A percentile compares a stretch with the other conserved stretches of the same genome.
phyloP scores from a whole-genome alignment of 2,113 vertebrate genomes.

The Otocyon megalotis region DNA sequence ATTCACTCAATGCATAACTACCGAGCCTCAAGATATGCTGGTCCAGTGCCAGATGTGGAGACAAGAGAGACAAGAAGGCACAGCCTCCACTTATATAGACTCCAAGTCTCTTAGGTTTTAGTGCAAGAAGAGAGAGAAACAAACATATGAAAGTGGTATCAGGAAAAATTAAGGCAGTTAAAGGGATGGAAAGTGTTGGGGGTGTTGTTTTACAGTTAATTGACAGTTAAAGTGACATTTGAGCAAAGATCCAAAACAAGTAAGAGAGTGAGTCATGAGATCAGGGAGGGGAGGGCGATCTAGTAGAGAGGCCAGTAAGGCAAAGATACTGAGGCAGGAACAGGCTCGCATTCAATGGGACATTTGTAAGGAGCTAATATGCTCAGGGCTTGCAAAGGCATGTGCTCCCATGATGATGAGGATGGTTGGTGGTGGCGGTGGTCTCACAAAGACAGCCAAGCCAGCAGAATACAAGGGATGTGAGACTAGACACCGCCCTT shows the following conservation, averaged over 20 bases:
- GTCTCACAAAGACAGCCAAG: not conserved
- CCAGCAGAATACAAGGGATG: not conserved
- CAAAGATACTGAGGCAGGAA: not conserved
- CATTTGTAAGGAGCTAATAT: not conserved
- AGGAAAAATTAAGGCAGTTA: not conserved
- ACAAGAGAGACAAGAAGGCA: not conserved
- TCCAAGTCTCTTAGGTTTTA: not conserved
- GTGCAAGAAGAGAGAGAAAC: not conserved
- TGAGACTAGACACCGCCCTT: not conserved
- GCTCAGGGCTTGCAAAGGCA: not conserved
- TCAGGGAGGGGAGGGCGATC: not conserved
- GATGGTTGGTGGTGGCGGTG: fast-evolving
- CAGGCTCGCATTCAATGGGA: not conserved
- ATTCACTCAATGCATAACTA: not conserved
- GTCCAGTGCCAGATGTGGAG: not conserved
- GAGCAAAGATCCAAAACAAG: not conserved
- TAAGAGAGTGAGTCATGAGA: not conserved
- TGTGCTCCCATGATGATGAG: fast-evolving
- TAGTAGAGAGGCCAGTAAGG: not conserved
- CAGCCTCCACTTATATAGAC: not conserved
- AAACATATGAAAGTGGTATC: not conserved
- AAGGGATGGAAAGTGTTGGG: not conserved
- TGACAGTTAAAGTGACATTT: not conserved
- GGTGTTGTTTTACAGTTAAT: not conserved
- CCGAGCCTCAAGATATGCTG: not conserved